These are phyloP conservation scores for Paracentrotus lividus DNA, from an alignment of 53 echinoderm and acorn worm genomes.

Conservation along the genomic window DNA sequence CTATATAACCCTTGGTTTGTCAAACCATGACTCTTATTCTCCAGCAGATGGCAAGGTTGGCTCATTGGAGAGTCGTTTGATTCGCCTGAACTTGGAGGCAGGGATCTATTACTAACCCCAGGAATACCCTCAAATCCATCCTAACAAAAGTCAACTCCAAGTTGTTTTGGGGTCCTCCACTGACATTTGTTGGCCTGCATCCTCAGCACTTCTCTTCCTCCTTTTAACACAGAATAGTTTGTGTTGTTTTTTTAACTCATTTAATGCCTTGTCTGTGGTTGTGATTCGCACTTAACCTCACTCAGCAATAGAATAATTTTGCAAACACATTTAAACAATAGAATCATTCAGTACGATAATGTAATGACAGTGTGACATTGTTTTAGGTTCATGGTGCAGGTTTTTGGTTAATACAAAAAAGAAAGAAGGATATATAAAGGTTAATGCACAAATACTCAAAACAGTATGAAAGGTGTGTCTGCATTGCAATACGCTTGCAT, in stretches of 20 bases:
- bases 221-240: not conserved
- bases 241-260: not conserved
- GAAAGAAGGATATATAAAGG: no score
- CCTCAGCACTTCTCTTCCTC: constrained; percentile 31
- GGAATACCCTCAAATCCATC: constrained; percentile 6
- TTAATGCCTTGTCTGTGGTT: not conserved
- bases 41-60: constrained; percentile 29
- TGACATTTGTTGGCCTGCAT: constrained; percentile 34
- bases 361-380: not conserved
- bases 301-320: constrained; percentile 5
- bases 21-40: not conserved
- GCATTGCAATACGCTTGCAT: no score
- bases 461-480: no score
- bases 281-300: constrained; percentile 23
- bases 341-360: not conserved
- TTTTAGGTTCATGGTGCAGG: no score
- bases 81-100: constrained; percentile 3
- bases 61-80: constrained; percentile 37
- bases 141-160: constrained; percentile 1
- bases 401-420: no score
- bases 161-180: not conserved
- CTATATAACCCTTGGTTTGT: not conserved
- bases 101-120: constrained; percentile 34
- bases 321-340: constrained; percentile 17
- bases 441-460: no score